These are phyloP conservation scores for Columba guinea DNA, from an alignment of 2,797 vertebrate species.

Conservation along the genomic window DNA sequence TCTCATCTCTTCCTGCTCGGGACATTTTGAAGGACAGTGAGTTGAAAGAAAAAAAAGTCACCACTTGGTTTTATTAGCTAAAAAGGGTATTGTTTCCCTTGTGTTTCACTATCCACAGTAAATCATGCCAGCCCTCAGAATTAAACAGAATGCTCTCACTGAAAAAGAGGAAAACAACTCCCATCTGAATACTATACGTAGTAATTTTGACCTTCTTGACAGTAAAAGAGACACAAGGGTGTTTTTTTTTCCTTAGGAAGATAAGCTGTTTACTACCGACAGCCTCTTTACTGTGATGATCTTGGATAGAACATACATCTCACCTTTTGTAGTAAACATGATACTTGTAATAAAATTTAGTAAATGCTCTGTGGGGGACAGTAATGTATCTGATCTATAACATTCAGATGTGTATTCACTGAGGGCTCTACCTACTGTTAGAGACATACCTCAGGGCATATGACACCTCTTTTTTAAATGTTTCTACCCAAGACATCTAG, in stretches of 20 bases:
- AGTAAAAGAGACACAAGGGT: background rate
- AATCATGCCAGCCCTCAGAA: background rate
- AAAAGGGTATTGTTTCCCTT: background rate
- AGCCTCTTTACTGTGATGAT: background rate
- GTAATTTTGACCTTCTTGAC: background rate
- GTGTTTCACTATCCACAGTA: background rate
- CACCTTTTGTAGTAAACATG: background rate
- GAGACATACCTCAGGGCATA: background rate
- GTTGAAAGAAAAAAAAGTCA: background rate
- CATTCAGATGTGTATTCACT: background rate
- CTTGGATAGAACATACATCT: background rate
- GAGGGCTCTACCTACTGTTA: background rate
- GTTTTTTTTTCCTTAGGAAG: background rate
- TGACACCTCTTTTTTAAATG: background rate
- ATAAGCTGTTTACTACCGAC: background rate
- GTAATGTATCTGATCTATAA: background rate
- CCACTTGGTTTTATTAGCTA: background rate
- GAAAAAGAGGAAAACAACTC: background rate
- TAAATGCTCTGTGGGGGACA: background rate
- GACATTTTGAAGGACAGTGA: background rate
- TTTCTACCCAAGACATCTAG: background rate
- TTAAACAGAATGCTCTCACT: background rate
- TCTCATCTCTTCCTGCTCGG: conserved; percentile 55
- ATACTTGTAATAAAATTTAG: background rate
- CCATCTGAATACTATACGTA: background rate